Base-by-base conservation (phyloP, 1,140 invertebrate species). In the Apocrypta bakeri region DNA sequence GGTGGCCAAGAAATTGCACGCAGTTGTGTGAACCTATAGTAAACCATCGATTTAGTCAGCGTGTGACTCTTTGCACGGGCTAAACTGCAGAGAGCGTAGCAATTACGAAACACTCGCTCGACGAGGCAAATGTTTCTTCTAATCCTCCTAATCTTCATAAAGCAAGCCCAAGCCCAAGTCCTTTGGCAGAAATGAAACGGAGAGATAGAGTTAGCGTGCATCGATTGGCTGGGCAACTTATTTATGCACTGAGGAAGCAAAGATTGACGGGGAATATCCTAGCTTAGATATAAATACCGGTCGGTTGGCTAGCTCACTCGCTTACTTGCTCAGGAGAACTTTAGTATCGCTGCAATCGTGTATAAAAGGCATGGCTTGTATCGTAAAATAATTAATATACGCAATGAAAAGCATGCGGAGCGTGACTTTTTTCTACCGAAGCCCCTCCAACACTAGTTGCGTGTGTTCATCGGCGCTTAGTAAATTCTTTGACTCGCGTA, bases 401-500 rank as follows among this genome's bases (percentile, higher is more conserved):
- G 69, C 69, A 71, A 71, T 37, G 69, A 71, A 71, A 71, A 71
- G 11, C 69, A 37, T 31, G 64, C 64, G 14, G 69, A 33, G 69
- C 69, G n/a, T 24, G 69, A 14, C 69, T 71, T 71, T 56, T 71
- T 71, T 71, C 9, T 17, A 1, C 31, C 73, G 68, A 75, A 68
- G 40, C 71, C 73, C 25, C 63, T 66, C 63, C n/a, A 56, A 56
- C 63, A 29, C 63, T 11, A 25, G 63, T 9, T 56, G 48, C n/a
- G 48, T 56, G 48, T 17, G 33, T 37, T 9, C 3, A 56, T 4
- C 48, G n/a, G 17, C 63, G 25, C 21, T 42, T 8, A 78, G 24
- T 78, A 68, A 78, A 68, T 78, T 48, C 64, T 66, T 81, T 9
- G 2, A 68, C 42, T 56, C 27, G n/a, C 24, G 42, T 40, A 17